Conservation (phyloP, 37 sponge, comb jelly and placozoan species). For the Diacarnus erythraeanus region DNA sequence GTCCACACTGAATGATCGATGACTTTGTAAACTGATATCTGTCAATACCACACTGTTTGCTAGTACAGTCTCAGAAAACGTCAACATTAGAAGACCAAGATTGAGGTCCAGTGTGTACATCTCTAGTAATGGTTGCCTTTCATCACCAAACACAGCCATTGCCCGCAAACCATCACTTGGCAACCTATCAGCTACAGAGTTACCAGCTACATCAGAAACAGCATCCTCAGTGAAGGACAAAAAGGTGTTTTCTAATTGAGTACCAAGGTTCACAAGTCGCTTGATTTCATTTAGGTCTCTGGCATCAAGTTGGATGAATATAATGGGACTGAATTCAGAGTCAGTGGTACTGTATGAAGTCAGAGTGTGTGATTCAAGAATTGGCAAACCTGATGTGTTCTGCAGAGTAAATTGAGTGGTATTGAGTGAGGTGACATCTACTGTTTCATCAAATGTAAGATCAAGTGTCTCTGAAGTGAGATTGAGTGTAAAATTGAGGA, state of each 20-base stretch:
- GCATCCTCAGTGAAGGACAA: slow-evolving; percentile 59
- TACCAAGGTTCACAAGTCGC: slow-evolving; percentile 51
- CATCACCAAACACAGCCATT: slow-evolving; percentile 42
- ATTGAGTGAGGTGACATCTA: slow-evolving; percentile 71
- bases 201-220: slow-evolving; percentile 51
- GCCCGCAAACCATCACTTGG: slow-evolving; percentile 41
- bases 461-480: slow-evolving; percentile 53
- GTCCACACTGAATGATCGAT: background rate
- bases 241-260: slow-evolving; percentile 62
- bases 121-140: slow-evolving; percentile 25
- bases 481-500: slow-evolving; percentile 74
- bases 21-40: slow-evolving; percentile 55
- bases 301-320: slow-evolving; percentile 43
- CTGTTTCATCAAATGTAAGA: slow-evolving; percentile 85
- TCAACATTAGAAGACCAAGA: slow-evolving; percentile 54
- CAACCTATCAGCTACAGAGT: slow-evolving; percentile 30
- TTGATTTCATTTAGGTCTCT: slow-evolving; percentile 79
- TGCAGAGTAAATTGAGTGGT: slow-evolving; percentile 76
- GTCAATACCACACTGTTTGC: slow-evolving; percentile 45
- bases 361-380: slow-evolving; percentile 32
- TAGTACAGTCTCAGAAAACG: slow-evolving; percentile 75
- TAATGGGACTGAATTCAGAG: slow-evolving; percentile 31
- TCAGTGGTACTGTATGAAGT: slow-evolving; percentile 29
- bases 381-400: slow-evolving; percentile 37
- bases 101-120: slow-evolving; percentile 64